Base-by-base conservation (phyloP, 2,888 invertebrate species). In the Subacronicta megacephala region DNA sequence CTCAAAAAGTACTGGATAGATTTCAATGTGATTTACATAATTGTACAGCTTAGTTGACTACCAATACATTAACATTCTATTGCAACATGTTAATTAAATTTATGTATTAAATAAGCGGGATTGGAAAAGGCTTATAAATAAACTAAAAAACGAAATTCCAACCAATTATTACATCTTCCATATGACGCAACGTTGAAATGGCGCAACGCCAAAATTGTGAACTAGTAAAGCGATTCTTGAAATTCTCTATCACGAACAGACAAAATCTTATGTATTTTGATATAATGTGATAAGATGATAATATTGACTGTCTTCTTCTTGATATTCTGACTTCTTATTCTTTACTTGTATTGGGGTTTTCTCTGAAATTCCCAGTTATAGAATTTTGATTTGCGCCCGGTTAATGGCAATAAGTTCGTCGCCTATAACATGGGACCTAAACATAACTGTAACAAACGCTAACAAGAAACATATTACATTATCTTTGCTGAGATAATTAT, bases 191-290 rank as follows among this genome's bases (percentile, higher is more conserved):
- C 26, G 6, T 15, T 12, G 7, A 3, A 7, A 35, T 38, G 72
- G 72, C 66, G 35, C 16, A 0, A 13, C 49, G 75, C 72, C 72
- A 72, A 71, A 17, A 40, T 6, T 12, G 1, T 7, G 33, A 10
- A 18, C 17, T 13, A 5, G n/a, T n/a, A 2, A 15, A 41, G 61
- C 36, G 29, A 61, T 57, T 70, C 61, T 51, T 52, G 54, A 45
- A 41, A 47, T 51, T 57, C 29, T 43, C 12, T 35, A 50, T 35
- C 54, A 57, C 64, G 66, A 43, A 35, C 57, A 18, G 6, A 10
- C 5, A 16, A 7, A 35, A 26, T 46, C 15, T 20, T 62, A 45
- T 16, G 16, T 62, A 43, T 36, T 38, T 33, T 31, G 20, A 31
- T 31, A 5, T 26, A 3, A 26, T 10, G 26, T 26, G 9, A 31